Base-by-base conservation (phyloP, 2,797 vertebrate genomes). In the Nasua narica region DNA sequence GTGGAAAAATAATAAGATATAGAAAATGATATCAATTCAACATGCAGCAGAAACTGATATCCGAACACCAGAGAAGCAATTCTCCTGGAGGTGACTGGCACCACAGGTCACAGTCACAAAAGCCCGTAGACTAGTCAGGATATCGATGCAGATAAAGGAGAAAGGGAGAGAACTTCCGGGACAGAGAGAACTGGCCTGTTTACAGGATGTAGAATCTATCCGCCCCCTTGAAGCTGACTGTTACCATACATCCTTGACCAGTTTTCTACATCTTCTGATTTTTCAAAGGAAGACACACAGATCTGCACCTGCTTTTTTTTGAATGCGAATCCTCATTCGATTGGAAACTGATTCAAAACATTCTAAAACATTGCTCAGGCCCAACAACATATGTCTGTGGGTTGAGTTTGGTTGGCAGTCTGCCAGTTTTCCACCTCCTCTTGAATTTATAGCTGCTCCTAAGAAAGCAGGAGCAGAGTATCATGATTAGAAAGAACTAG, bases 301-400 rank as follows among this genome's bases (percentile, higher is more conserved):
- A 69, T n/a, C 52, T 3, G 37, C 13, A 83, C 40, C 4, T 62
- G 7, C 27, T 62, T 54, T 74, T 50, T 79, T 58, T 23, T 11
- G 10, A 88, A 16, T 81, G 91, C 88, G 86, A 97, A 89, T 43
- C 74, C 46, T 95, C 60, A 95, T 79, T 96, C 87, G 78, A 87
- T 94, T 91, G 81, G 50, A 96, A 97, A 96, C 90, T 97, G 94
- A 97, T 97, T 97, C 94, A 92, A 96, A 97, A 97, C 79, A 93
- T 97, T 97, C 81, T 46, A 93, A 97, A 96, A 96, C 89, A 96
- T 90, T 94, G 81, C 90, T 97, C 96, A 97, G 95, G 83, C 79
- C 94, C 96, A 97, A 97, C 95, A 98, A 91, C 97, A 97, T 97
- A 97, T 98, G 96, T 96, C 91, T 96, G 97, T 97, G 96, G 97